Conservation (phyloP, 37 sponge, comb jelly and placozoan species). For the Geodia barretti region DNA sequence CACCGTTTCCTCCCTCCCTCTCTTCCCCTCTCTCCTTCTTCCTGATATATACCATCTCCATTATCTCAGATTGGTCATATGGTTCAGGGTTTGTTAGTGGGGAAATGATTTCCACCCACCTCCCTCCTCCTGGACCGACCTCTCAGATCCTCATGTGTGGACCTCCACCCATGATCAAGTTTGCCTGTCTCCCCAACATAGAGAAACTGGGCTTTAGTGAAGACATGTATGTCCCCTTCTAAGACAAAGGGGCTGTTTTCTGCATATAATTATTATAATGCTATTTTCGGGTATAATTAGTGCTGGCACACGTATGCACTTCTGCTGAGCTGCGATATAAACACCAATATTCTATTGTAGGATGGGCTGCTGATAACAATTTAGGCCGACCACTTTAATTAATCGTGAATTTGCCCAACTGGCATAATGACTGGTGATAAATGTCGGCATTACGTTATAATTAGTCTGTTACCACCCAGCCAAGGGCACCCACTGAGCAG, state of each 20-base stretch:
- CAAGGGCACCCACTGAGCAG: too few species aligned
- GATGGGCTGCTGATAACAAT: too few species aligned
- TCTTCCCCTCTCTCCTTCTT: neutral
- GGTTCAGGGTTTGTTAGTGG: slow-evolving; percentile 87
- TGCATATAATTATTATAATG: neutral
- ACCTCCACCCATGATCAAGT: slow-evolving; percentile 99
- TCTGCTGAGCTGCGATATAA: too few species aligned
- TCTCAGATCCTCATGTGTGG: slow-evolving; percentile 96
- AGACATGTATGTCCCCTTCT: slow-evolving; percentile 71
- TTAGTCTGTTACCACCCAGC: too few species aligned
- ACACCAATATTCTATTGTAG: too few species aligned
- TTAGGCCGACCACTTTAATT: too few species aligned
- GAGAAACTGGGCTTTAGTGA: slow-evolving; percentile 80
- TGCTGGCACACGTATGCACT: too few species aligned
- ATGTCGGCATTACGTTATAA: too few species aligned
- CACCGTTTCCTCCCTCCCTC: neutral
- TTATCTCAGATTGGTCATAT: slow-evolving; percentile 76
- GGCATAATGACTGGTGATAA: too few species aligned
- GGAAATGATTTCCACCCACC: slow-evolving; percentile 83
- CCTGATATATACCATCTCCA: neutral
- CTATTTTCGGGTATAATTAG: too few species aligned
- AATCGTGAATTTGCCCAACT: too few species aligned
- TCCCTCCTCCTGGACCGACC: slow-evolving; percentile 81
- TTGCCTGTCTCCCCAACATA: slow-evolving; percentile 93
- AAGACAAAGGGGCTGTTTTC: neutral